Evolutionary conservation across 1,140 invertebrate genomes (phyloP).

Genomic region (Campoletis sonorensis): DNA sequence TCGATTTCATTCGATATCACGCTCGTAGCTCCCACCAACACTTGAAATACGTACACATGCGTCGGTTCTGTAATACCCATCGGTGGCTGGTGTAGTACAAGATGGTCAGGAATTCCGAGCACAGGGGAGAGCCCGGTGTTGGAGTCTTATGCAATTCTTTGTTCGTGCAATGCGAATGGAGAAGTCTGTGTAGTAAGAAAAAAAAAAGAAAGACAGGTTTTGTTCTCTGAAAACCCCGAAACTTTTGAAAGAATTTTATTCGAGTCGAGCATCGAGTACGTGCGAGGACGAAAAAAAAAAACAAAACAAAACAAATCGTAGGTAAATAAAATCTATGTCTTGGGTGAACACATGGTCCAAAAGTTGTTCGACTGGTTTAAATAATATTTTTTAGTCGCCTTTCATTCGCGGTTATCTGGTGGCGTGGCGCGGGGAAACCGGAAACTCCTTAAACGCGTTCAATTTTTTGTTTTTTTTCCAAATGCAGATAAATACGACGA

Average conservation of each 20-base stretch:
- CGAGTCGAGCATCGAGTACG: conserved; percentile 28
- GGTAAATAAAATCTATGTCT: background rate
- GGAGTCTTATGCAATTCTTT: conserved; percentile 66
- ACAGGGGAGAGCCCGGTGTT: background rate
- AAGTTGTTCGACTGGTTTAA: background rate
- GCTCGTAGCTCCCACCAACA: conserved; percentile 34
- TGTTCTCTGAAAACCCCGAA: conserved; percentile 32
- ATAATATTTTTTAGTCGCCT: background rate
- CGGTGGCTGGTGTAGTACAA: conserved; percentile 13
- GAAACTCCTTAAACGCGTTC: too few relatives aligned
- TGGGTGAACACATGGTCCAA: background rate
- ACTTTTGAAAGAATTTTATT: conserved; percentile 2
- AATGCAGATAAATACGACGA: too few relatives aligned
- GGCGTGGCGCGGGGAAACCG: too few relatives aligned
- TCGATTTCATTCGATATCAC: conserved; percentile 56
- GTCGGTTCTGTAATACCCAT: conserved; percentile 19
- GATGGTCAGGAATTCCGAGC: conserved; percentile 59
- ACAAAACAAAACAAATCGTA: too few relatives aligned
- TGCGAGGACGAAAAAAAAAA: background rate
- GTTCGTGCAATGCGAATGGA: conserved; percentile 60
- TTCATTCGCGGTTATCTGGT: background rate
- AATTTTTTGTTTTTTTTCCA: too few relatives aligned
- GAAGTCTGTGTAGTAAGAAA: background rate
- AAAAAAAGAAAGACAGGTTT: too few relatives aligned
- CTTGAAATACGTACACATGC: background rate